Evolutionary conservation across 1,140 invertebrate species (phyloP), one percentile per base, ranked within the genome.

Genomic region (Drosophila sp.): DNA sequence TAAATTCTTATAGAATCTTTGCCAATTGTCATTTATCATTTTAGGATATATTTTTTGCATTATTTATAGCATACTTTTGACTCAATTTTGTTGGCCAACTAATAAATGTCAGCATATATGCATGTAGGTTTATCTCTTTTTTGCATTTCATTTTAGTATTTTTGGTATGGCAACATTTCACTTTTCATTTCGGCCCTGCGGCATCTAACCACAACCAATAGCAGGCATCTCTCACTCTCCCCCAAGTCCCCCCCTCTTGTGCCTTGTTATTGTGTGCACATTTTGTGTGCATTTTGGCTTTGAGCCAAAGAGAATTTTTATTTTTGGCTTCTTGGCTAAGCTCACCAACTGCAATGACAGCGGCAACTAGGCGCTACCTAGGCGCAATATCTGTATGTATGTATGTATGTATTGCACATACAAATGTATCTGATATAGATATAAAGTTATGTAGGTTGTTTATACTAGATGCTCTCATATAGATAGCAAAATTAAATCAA

Each of bases 311-410:
- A 76, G 71, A 76, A 87, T 83, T 72, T 77, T 87, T 86, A 86
- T 86, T 86, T 86, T 86, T 86, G 82, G 82, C 82, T 87, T 66
- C 79, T 87, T 86, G 83, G 82, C 72, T 82, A 61, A 87, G 82
- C 82, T 87, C 79, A 62, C 65, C 60, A 82, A 72, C 67, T 82
- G 69, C 81, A 80, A 67, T 60, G 73, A 80, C 67, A 62, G 78
- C 70, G 38, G 60, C 60, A 40, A 44, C 60, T 62, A 63, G 17
- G 17, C 17, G 17, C 35, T 10, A 30, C 10, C 61, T 7, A 38
- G 55, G 60, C 44, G 50, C 11, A 23, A 50, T 67, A 44, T 64
- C 67, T 66, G 58, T 66, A 58, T 50, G 57, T 55, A 62, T 50
- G 3, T 25, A 47, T 8, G 1, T 44, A 44, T n/a, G 2, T 23